phyloP scores from a whole-genome alignment of 2,888 invertebrate species.

The Macrosoma leucophasiata region DNA sequence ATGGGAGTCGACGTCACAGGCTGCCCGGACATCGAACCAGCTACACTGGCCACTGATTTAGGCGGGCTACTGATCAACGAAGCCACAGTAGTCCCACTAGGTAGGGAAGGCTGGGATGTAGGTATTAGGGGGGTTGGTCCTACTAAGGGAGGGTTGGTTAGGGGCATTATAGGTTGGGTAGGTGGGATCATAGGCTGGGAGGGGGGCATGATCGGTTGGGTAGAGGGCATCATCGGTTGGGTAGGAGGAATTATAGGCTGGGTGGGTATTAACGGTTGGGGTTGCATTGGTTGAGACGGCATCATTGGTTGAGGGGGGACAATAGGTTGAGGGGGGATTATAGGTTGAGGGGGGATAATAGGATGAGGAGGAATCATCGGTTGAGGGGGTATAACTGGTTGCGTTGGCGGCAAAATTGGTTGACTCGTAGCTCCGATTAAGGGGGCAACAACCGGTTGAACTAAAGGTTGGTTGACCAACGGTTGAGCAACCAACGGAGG shows the following conservation, averaged over 20 bases:
- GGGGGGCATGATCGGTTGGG: slow-evolving; percentile 16
- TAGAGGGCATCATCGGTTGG: slow-evolving; percentile 25
- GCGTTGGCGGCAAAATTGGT: slow-evolving; percentile 17
- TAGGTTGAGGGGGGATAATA: slow-evolving; percentile 28
- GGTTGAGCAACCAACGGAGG: slow-evolving; percentile 37
- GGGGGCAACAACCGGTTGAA: too few species aligned
- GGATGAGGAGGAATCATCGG: slow-evolving; percentile 11
- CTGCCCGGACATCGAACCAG: slow-evolving; percentile 38
- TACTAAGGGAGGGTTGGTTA: slow-evolving; percentile 20
- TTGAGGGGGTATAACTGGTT: slow-evolving; percentile 11
- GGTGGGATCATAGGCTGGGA: slow-evolving; percentile 31
- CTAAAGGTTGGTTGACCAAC: slow-evolving; percentile 31
- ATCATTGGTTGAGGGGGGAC: slow-evolving; percentile 18
- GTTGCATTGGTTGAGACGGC: slow-evolving; percentile 10
- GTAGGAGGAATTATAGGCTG: slow-evolving; percentile 11
- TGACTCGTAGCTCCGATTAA: too few species aligned
- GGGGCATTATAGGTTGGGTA: slow-evolving; percentile 33
- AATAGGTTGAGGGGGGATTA: slow-evolving; percentile 18
- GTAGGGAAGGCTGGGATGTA: slow-evolving; percentile 35
- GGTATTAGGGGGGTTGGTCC: slow-evolving; percentile 26
- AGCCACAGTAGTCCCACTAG: slow-evolving; percentile 37
- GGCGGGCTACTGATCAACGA: slow-evolving; percentile 52
- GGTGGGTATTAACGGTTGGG: slow-evolving; percentile 15
- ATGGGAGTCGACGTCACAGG: slow-evolving; percentile 64
- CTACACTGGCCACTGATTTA: slow-evolving; percentile 32